A percentile compares a stretch with the other conserved stretches of the same genome.
These are phyloP conservation scores for Phainopepla nitens DNA, from an alignment of 2,113 vertebrate genomes.

Conservation along the genomic window DNA sequence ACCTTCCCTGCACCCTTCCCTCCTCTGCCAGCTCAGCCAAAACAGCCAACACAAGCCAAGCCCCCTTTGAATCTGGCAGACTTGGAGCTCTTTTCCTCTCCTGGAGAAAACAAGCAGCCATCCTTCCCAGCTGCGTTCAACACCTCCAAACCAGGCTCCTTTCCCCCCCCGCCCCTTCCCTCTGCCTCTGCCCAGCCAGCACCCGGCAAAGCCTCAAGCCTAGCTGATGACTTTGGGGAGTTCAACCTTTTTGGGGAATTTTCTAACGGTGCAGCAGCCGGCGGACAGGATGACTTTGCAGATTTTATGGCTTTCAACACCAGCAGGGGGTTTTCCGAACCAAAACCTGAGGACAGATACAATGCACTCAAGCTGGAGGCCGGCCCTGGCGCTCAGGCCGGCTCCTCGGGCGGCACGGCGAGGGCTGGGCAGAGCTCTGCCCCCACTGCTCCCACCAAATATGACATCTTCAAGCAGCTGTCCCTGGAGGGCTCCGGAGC, in stretches of 20 bases:
- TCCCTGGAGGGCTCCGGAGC: constrained; percentile 81
- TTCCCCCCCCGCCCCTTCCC: constrained; percentile 26
- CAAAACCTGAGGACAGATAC: constrained; percentile 65
- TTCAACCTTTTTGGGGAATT: constrained; percentile 91
- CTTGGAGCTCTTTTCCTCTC: constrained; percentile 87
- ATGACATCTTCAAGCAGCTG: constrained; percentile 90
- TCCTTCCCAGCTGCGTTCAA: constrained; percentile 64
- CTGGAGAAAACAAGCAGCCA: constrained; percentile 60
- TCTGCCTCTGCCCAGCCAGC: constrained; percentile 49
- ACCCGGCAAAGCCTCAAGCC: constrained; percentile 66
- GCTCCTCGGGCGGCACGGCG: neutral
- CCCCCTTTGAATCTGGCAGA: constrained; percentile 88
- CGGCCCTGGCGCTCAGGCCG: constrained; percentile 32
- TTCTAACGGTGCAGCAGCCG: constrained; percentile 61
- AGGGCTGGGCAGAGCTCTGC: constrained; percentile 66
- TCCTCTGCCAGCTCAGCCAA: constrained; percentile 77
- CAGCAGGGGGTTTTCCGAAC: constrained; percentile 71
- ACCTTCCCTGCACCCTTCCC: constrained; percentile 83
- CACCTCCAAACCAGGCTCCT: constrained; percentile 42
- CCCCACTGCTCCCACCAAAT: constrained; percentile 73
- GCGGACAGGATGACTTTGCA: constrained; percentile 91
- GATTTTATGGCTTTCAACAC: constrained; percentile 96
- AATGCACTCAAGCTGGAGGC: constrained; percentile 61
- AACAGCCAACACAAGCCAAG: constrained; percentile 82
- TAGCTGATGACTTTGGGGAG: constrained; percentile 89